Base-by-base conservation (phyloP, 2,888 invertebrate genomes). In the Pecten maximus region DNA sequence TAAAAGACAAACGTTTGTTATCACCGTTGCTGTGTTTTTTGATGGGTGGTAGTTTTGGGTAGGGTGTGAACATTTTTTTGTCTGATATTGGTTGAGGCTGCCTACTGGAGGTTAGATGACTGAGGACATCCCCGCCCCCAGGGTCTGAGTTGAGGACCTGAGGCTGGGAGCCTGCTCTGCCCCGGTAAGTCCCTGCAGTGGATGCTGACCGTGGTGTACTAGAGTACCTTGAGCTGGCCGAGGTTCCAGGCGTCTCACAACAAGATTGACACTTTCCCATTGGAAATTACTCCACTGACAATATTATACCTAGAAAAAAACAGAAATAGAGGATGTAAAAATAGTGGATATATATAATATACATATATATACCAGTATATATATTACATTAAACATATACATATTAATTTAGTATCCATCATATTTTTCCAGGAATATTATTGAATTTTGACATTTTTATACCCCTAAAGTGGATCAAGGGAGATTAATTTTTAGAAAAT, bases 241-340 rank as follows among this genome's bases (percentile, higher is more conserved):
- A 48, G 60, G 88, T 88, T 91, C 94, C 94, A 90, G 94, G 93
- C 91, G 94, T 94, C 92, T 95, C 95, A 95, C 95, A 95, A 92
- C 96, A 96, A 92, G 95, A 95, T 92, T 95, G 92, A 93, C 96
- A 96, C 94, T 95, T 95, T 94, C 96, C 96, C 96, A 96, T 96
- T 94, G 93, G 94, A 94, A 89, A 88, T 74, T 87, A 88, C 90
- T 88, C 74, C 87, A n/a, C 90, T 90, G 88, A 89, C 87, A 74
- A 88, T 40, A 40, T n/a, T 74, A 54, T 88, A 86, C 89, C 88
- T 88, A 60, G 40, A 88, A 90, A 89, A 90, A 87, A 88, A 19
- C 12, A 12, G 44, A 4, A 44, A 8, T 44, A 44, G 44, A 44
- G 44, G 44, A 54, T 54, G 50, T 54, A 54, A 12, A n/a, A n/a